Conservation (phyloP, 2,113 vertebrate species). For the Chelonoidis abingdonii region DNA sequence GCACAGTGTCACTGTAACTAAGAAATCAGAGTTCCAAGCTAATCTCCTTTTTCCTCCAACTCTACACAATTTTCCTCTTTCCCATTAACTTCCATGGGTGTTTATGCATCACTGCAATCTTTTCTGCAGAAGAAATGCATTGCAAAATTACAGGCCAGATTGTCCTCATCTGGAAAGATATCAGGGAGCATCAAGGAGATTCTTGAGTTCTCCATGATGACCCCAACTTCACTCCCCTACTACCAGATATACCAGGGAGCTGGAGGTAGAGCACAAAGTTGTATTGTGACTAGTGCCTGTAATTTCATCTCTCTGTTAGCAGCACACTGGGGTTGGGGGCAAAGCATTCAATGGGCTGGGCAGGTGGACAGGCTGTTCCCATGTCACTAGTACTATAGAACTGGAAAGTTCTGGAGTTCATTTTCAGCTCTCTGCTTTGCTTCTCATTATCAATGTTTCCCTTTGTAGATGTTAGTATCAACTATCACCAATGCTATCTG, state of each 20-base stretch:
- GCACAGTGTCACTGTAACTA: background rate
- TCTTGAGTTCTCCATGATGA: background rate
- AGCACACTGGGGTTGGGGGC: background rate
- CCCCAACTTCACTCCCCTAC: background rate
- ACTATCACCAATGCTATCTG: background rate
- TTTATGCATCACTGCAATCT: background rate
- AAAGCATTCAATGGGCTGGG: background rate
- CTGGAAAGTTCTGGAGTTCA: background rate
- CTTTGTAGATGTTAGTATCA: background rate
- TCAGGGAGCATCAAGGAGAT: background rate
- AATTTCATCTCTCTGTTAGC: background rate
- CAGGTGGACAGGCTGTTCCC: background rate
- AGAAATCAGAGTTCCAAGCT: slow-evolving; percentile 21
- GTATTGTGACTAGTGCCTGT: background rate
- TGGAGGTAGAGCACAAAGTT: background rate
- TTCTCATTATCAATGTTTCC: background rate
- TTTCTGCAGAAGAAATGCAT: accelerated
- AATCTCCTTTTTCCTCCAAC: slow-evolving; percentile 27
- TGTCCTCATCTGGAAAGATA: background rate
- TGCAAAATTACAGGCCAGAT: background rate
- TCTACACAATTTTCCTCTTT: background rate
- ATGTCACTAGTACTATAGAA: background rate
- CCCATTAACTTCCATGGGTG: background rate
- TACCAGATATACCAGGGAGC: background rate
- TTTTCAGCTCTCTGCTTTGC: background rate